Evolutionary conservation across 2,797 vertebrate species (phyloP).

Genomic region (Carduelis carduelis): DNA sequence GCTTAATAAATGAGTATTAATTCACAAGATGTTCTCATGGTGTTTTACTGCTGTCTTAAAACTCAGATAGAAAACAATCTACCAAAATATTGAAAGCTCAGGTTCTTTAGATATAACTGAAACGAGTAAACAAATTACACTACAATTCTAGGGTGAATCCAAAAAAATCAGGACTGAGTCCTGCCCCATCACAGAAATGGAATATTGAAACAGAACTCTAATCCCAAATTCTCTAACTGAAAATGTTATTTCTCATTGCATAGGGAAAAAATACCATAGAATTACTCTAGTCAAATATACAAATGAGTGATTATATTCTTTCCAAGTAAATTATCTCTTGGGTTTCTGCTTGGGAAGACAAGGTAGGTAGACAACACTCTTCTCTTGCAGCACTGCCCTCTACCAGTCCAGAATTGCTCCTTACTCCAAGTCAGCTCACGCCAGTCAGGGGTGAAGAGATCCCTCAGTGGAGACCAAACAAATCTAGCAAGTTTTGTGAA

Average conservation of each 20-base stretch:
- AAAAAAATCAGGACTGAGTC: neutral
- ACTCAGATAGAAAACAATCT: neutral
- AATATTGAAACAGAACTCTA: neutral
- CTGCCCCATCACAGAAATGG: neutral
- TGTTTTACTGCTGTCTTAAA: conserved; percentile 43
- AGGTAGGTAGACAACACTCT: neutral
- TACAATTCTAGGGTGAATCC: neutral
- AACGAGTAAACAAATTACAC: neutral
- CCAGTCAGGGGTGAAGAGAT: neutral
- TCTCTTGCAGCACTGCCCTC: neutral
- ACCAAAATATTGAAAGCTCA: neutral
- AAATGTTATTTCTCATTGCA: neutral
- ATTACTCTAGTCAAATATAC: neutral
- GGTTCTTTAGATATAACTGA: neutral
- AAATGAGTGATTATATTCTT: neutral
- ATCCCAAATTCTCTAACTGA: neutral
- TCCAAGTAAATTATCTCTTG: neutral
- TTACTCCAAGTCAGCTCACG: neutral
- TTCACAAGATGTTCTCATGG: neutral
- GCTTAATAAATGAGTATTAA: conserved; percentile 61
- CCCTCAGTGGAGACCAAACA: neutral
- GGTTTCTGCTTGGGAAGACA: neutral
- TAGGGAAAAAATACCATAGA: neutral
- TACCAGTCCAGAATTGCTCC: neutral
- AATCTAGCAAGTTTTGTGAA: neutral